Conservation (phyloP, 2,888 invertebrate genomes). For the Empis stercorea region DNA sequence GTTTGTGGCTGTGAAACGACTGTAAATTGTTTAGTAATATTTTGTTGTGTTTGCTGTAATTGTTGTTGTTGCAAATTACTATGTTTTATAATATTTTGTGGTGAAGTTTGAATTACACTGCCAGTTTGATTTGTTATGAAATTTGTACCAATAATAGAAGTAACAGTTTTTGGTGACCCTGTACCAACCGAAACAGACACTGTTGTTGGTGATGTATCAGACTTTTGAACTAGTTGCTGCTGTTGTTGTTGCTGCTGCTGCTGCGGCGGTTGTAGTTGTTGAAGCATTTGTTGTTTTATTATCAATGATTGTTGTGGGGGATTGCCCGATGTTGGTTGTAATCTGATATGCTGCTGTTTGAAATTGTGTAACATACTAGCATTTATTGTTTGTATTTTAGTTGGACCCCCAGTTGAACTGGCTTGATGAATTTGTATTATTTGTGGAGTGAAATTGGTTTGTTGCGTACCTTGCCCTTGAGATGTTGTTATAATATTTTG, state of each 20-base stretch:
- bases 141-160: slow-evolving; percentile 7
- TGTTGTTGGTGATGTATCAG: background rate
- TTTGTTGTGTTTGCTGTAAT: slow-evolving; percentile 9
- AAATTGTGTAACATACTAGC: slow-evolving; percentile 29
- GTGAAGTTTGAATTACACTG: background rate
- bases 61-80: slow-evolving; percentile 10
- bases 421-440: slow-evolving; percentile 20
- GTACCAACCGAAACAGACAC: slow-evolving; percentile 5
- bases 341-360: slow-evolving; percentile 22
- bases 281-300: slow-evolving; percentile 15
- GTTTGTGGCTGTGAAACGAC: slow-evolving; percentile 14
- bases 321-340: slow-evolving; percentile 11
- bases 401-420: slow-evolving; percentile 13
- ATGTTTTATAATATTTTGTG: slow-evolving; percentile 11
- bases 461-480: slow-evolving; percentile 1
- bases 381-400: slow-evolving; percentile 25
- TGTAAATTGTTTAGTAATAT: slow-evolving; percentile 11
- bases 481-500: slow-evolving; percentile 6
- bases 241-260: slow-evolving; percentile 12
- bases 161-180: slow-evolving; percentile 6
- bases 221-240: slow-evolving; percentile 7
- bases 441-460: slow-evolving; percentile 13
- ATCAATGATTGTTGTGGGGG: slow-evolving; percentile 13
- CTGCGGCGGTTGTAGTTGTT: slow-evolving; percentile 13
- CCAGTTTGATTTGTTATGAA: slow-evolving; percentile 2